Evolutionary conservation across 2,888 invertebrate species (phyloP), one percentile per base, ranked within the genome.

Genomic region (Boloria euphrosyne): DNA sequence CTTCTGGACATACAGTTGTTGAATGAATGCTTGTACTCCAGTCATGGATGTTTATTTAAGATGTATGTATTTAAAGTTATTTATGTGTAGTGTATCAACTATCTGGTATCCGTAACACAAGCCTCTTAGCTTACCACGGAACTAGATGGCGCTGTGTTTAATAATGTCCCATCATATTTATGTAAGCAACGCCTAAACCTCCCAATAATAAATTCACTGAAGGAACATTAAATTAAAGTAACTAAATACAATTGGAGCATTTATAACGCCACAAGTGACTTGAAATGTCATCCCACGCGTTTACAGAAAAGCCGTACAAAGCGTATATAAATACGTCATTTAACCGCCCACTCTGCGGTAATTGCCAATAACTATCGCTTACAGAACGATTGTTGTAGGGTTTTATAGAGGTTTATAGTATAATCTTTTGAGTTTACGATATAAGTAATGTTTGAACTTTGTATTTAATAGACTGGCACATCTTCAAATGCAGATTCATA

Each of bases 311-410:
- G 38, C 38, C 57, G 43, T 38, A 51, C 57, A 50, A 50, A 31
- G 43, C 55, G 50, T 64, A 64, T 58, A 57, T 64, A 64, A 57
- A 64, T 57, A 51, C 55, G 27, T 58, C 51, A 44, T 31, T 58
- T 55, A 51, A 44, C 43, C 64, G 51, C 51, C 51, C 16, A 58
- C 64, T 27, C 18, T 14, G 27, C 17, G 51, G 55, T 64, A 64
- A 64, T 64, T 64, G 43, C 50, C 22, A 43, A 51, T 51, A 64
- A 50, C 57, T 44, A 64, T 22, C 55, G 27, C 27, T 58, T 43
- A 64, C 57, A 57, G 38, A 47, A 44, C 57, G 64, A 58, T 14
- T 50, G 50, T 50, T 55, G 44, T 57, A 51, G 57, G 57, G 46
- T 16, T 57, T 57, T 57, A 57, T 57, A 46, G 57, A 46, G 46